Conservation (phyloP, 2,113 vertebrate genomes). For the Sinocyclocheilus anshuiensis region DNA sequence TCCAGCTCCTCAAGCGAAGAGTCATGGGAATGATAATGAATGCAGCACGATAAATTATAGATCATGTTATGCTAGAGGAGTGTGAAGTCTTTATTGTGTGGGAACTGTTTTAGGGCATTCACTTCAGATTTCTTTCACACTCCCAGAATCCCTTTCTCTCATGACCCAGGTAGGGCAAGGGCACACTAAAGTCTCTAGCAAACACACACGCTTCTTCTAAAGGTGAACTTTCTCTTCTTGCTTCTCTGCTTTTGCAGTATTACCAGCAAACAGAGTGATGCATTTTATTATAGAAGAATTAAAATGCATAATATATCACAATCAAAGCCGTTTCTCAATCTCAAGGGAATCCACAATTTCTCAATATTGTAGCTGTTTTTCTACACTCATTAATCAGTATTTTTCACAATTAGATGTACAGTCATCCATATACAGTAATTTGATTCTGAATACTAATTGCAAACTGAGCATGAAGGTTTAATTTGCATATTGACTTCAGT, state of each 20-base stretch:
- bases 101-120: constrained; percentile 58
- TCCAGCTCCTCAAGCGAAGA: constrained; percentile 47
- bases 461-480: neutral
- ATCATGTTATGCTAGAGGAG: constrained; percentile 60
- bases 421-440: neutral
- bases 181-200: constrained; percentile 29
- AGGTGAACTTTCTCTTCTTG: constrained; percentile 30
- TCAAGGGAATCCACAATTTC: neutral
- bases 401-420: neutral
- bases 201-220: neutral
- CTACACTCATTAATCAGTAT: neutral
- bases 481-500: neutral
- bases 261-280: neutral
- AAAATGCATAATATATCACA: neutral
- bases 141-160: constrained; percentile 51
- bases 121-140: constrained; percentile 57
- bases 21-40: constrained; percentile 70
- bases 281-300: neutral
- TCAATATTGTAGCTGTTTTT: neutral
- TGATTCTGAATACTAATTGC: neutral
- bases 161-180: constrained; percentile 57
- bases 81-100: constrained; percentile 61
- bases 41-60: constrained; percentile 67
- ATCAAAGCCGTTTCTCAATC: neutral
- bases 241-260: constrained; percentile 1